A percentile compares a stretch with the other conserved stretches of the same genome.
phyloP scores from a whole-genome alignment of 1,140 invertebrate genomes.

The Bombus ignitus region DNA sequence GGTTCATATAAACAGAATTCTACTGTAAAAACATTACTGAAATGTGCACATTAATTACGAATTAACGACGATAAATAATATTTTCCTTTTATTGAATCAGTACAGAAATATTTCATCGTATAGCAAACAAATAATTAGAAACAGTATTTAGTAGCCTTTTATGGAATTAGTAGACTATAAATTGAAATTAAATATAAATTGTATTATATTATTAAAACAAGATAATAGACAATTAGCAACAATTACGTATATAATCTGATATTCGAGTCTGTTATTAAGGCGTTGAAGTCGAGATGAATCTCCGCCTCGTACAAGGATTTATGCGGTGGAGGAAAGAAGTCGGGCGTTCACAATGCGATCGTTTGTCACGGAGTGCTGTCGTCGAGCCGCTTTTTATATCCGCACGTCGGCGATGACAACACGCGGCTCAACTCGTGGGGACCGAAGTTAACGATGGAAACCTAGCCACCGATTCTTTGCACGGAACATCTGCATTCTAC shows the following conservation, averaged over 20 bases:
- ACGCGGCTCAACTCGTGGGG: constrained; percentile 48
- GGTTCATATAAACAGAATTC: no score
- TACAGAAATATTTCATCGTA: no score
- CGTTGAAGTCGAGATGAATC: constrained; percentile 16
- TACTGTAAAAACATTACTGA: no score
- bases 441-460: constrained; percentile 65
- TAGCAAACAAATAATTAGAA: no score
- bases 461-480: constrained; percentile 59
- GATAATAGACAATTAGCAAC: background rate
- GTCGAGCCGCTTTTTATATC: constrained; percentile 70
- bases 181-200: no score
- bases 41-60: no score
- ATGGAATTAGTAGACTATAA: no score
- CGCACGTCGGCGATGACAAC: constrained; percentile 40
- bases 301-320: background rate
- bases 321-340: constrained; percentile 32
- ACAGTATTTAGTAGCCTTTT: no score
- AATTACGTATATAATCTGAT: background rate
- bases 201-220: no score
- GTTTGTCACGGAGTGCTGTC: constrained; percentile 69
- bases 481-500: constrained; percentile 21
- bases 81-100: no score
- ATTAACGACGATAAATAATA: no score
- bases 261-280: background rate
- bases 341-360: constrained; percentile 54